These are phyloP conservation scores for Anguilla obscura DNA, from an alignment of 2,797 vertebrate species.

Conservation along the genomic window DNA sequence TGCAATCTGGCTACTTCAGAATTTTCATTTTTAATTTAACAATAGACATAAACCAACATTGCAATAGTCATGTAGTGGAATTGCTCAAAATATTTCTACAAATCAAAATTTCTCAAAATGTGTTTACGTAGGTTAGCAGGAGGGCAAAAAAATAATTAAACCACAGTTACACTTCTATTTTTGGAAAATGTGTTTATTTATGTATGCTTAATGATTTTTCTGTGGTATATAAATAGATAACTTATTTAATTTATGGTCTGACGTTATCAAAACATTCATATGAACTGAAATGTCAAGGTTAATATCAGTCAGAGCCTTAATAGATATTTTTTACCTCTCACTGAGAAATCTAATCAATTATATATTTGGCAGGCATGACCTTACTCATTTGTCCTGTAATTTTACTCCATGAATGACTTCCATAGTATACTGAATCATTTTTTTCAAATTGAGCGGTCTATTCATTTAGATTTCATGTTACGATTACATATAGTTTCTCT, in stretches of 20 bases:
- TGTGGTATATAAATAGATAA: not conserved
- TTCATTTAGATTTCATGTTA: too few species aligned
- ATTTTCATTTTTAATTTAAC: not conserved
- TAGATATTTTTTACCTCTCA: not conserved
- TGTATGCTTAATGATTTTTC: not conserved
- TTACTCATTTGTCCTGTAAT: not conserved
- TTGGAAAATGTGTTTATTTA: not conserved
- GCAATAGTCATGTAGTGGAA: not conserved
- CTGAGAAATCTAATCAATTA: conserved; percentile 11
- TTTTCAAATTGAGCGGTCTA: not conserved
- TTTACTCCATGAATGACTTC: not conserved
- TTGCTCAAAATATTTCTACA: not conserved
- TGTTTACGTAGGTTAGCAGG: not conserved
- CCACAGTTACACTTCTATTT: not conserved
- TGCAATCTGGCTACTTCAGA: not conserved
- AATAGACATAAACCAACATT: not conserved
- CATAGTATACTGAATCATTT: not conserved
- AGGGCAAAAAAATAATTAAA: not conserved
- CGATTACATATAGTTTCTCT: not conserved
- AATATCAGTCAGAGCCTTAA: conserved; percentile 10
- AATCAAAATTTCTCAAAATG: not conserved
- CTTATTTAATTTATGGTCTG: conserved; percentile 2
- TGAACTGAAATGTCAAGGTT: not conserved
- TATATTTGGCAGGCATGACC: not conserved
- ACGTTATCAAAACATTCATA: conserved; percentile 15